These are phyloP conservation scores for Seladonia tumulorum DNA, from an alignment of 2,888 invertebrate species.

Conservation along the genomic window DNA sequence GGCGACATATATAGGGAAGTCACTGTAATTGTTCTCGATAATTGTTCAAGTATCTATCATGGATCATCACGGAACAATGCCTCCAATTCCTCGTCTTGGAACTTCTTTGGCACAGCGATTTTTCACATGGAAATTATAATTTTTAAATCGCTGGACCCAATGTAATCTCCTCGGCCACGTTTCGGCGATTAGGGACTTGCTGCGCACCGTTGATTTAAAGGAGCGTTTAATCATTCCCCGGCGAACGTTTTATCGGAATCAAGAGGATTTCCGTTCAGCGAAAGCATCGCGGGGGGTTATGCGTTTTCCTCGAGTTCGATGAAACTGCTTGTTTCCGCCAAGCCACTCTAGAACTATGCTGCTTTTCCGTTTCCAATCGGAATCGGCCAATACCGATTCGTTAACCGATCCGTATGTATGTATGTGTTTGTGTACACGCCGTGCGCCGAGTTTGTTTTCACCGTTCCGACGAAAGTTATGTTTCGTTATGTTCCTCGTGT, in stretches of 20 bases:
- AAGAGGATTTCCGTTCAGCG: background rate
- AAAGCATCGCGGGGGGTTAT: constrained; percentile 5
- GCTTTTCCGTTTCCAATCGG: constrained; percentile 7
- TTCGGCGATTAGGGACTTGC: background rate
- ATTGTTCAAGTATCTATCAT: background rate
- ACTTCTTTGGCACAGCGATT: background rate
- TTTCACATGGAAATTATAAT: background rate
- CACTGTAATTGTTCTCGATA: background rate
- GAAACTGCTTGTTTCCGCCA: constrained; percentile 5
- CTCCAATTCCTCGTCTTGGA: background rate
- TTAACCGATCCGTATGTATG: background rate
- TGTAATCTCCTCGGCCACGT: background rate
- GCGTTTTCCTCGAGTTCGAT: constrained; percentile 4
- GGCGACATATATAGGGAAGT: too few species aligned
- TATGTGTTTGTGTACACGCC: background rate
- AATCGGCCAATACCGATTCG: constrained; percentile 4
- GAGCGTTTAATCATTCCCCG: background rate
- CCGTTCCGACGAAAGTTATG: background rate
- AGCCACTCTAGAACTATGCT: constrained; percentile 2
- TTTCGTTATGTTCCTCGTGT: background rate
- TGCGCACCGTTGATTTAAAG: background rate
- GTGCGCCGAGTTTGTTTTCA: background rate
- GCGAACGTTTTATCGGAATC: constrained; percentile 10
- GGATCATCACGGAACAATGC: background rate
- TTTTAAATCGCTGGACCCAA: background rate